Evolutionary conservation across 2,113 vertebrate genomes (phyloP).

Genomic region (Notechis scutatus): DNA sequence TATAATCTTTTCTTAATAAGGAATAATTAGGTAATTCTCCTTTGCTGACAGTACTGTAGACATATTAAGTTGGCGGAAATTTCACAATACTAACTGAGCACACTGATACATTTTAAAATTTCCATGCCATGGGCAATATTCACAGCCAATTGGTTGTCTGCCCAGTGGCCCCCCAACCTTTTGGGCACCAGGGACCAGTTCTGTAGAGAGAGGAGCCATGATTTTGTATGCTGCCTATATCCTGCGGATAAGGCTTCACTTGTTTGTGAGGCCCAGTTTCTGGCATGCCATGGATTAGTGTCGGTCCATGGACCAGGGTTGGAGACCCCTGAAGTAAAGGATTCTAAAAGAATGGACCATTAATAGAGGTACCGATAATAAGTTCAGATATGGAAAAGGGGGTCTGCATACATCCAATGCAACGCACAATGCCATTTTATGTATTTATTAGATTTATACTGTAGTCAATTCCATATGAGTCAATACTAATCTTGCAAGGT

Average conservation of each 20-base stretch:
- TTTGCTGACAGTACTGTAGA: neutral
- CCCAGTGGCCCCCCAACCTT: neutral
- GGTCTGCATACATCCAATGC: neutral
- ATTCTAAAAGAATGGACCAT: neutral
- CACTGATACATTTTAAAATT: neutral
- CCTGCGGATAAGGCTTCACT: no score
- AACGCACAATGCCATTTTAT: neutral
- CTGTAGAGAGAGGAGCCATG: no score
- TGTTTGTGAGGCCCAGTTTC: no score
- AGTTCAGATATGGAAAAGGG: neutral
- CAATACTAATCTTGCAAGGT: neutral
- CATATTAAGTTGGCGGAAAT: neutral
- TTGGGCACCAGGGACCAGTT: no score
- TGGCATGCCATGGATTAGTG: no score
- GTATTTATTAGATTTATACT: neutral
- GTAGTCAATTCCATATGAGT: neutral
- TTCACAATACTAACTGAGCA: neutral
- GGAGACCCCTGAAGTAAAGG: neutral
- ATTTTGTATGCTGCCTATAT: no score
- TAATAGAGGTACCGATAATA: neutral
- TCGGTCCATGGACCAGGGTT: no score
- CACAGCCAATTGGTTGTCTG: neutral
- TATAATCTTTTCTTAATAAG: neutral
- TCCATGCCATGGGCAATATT: neutral
- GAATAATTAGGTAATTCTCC: neutral